Evolutionary conservation across 53 echinoderm and acorn worm species (phyloP).

Genomic region (Crossaster papposus): DNA sequence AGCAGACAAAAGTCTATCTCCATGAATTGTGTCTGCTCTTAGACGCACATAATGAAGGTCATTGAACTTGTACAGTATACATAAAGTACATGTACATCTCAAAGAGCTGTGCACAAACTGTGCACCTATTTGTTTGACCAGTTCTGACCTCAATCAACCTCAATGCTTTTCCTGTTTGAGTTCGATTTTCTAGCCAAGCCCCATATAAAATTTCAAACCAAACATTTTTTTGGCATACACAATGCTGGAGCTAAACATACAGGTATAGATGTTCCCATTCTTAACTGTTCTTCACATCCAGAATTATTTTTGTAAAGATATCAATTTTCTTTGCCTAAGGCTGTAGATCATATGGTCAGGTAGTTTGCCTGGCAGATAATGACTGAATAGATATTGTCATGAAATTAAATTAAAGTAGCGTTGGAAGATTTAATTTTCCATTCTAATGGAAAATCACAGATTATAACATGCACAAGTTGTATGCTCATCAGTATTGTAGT

Average conservation of each 20-base stretch:
- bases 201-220: conserved; percentile 23
- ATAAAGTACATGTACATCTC: not conserved
- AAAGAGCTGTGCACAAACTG: not conserved
- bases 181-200: conserved; percentile 22
- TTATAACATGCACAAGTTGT: too few species aligned
- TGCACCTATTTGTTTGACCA: conserved; percentile 31
- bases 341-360: conserved; percentile 23
- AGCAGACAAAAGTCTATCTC: not conserved
- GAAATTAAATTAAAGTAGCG: not conserved
- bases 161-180: not conserved
- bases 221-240: not conserved
- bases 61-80: too few species aligned
- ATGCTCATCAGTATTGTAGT: too few species aligned
- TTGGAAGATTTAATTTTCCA: not conserved
- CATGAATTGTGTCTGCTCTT: not conserved
- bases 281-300: not conserved
- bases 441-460: not conserved
- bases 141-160: conserved; percentile 42
- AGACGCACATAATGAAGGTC: not conserved
- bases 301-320: conserved; percentile 30
- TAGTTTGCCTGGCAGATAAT: not conserved
- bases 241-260: not conserved
- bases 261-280: not conserved
- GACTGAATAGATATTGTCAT: not conserved
- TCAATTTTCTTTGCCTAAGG: conserved; percentile 12